Conservation (phyloP, 2,797 vertebrate genomes). For the Sternotherus odoratus region DNA sequence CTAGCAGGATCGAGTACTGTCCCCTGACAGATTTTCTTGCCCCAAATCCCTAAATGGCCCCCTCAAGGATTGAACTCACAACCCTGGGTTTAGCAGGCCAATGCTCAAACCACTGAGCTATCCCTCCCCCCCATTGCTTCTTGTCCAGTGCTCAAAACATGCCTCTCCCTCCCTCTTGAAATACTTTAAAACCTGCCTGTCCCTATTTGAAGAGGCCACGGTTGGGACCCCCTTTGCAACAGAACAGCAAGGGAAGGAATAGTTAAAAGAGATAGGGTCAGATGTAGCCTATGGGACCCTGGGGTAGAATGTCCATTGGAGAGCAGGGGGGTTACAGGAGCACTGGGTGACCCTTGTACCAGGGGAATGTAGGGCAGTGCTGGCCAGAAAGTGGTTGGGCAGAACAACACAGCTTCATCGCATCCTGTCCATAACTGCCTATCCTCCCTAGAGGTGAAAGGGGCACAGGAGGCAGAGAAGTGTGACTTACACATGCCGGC, state of each 20-base stretch:
- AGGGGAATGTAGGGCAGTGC: not conserved
- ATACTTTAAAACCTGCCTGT: not conserved
- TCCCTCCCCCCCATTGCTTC: no score
- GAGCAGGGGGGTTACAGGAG: not conserved
- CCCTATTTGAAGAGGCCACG: not conserved
- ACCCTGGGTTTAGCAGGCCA: no score
- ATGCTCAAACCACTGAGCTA: no score
- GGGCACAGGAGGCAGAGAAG: not conserved
- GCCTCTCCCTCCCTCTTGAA: no score
- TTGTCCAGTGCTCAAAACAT: not conserved
- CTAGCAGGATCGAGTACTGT: no score
- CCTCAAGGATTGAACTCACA: no score
- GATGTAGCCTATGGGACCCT: not conserved
- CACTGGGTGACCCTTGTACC: not conserved
- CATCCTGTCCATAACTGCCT: not conserved
- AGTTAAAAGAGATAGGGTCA: not conserved
- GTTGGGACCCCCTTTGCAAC: not conserved
- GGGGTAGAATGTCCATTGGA: not conserved
- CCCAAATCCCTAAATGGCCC: no score
- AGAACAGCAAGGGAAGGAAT: not conserved
- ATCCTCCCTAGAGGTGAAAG: not conserved
- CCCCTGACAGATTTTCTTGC: no score
- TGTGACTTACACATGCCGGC: not conserved
- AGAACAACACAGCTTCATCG: not conserved
- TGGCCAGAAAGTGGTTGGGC: not conserved